A percentile compares a stretch with the other conserved stretches of the same genome.
Conservation (phyloP, 2,797 vertebrate genomes). For the Sebastiscus tertius region DNA sequence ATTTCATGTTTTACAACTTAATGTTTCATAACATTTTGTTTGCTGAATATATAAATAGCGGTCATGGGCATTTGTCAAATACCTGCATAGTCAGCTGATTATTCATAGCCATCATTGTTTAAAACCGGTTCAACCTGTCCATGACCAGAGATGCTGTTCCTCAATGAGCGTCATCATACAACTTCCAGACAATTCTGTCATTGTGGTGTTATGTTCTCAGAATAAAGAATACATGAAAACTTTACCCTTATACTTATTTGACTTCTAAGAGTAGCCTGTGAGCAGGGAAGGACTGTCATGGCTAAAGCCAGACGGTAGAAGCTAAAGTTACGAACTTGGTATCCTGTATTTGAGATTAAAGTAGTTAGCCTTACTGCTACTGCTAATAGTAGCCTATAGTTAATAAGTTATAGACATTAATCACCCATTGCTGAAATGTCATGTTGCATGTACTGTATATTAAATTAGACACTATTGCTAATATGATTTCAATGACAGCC, state of each 20-base stretch:
- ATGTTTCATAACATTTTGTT: background rate
- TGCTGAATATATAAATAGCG: background rate
- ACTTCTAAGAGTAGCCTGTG: background rate
- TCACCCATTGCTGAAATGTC: background rate
- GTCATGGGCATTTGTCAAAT: background rate
- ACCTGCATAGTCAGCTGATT: background rate
- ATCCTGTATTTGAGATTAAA: background rate
- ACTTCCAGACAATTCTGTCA: background rate
- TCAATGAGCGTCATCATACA: background rate
- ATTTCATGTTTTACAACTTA: background rate
- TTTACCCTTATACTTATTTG: background rate
- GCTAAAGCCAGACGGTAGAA: background rate
- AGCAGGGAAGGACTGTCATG: background rate
- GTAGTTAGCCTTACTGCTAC: background rate
- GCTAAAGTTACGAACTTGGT: background rate
- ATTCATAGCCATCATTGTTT: background rate
- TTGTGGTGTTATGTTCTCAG: background rate
- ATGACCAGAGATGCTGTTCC: background rate
- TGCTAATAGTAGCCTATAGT: background rate
- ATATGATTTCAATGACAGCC: no score
- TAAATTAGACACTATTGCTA: no score
- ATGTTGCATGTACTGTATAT: background rate
- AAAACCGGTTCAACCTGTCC: background rate
- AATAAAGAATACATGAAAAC: background rate
- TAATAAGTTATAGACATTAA: background rate